These are phyloP conservation scores for silkworm (Bombyx mori) DNA, from an alignment of 1,140 invertebrate species.

Conservation along the genomic window DNA sequence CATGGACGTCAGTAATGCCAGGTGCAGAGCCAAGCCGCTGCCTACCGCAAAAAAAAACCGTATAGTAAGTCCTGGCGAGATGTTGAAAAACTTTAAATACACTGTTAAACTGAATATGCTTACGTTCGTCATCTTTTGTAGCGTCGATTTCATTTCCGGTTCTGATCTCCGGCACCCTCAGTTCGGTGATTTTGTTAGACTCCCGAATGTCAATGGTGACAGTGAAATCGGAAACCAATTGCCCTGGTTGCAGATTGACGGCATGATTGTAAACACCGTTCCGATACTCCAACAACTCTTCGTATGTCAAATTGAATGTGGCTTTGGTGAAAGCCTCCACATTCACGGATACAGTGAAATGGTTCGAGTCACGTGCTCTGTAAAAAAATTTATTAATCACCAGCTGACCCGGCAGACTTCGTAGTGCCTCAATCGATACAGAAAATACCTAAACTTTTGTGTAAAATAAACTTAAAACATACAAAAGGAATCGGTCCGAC, in stretches of 20 bases:
- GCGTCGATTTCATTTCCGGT: constrained; percentile 73
- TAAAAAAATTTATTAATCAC: neutral
- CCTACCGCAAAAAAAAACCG: no score
- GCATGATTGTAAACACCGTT: constrained; percentile 75
- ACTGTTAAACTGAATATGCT: constrained; percentile 15
- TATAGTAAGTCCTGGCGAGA: no score
- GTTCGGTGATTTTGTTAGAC: constrained; percentile 67
- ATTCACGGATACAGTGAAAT: constrained; percentile 75
- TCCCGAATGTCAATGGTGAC: constrained; percentile 75
- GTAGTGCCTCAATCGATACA: no score
- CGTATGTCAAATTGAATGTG: constrained; percentile 77
- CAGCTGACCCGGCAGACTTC: no score
- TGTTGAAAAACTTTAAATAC: no score
- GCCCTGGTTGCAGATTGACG: constrained; percentile 75
- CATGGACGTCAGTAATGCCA: no score
- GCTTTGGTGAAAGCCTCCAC: constrained; percentile 73
- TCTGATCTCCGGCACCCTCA: constrained; percentile 73
- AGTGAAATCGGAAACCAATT: constrained; percentile 71
- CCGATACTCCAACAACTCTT: constrained; percentile 73
- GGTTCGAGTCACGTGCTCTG: constrained; percentile 77
- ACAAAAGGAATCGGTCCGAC: no score
- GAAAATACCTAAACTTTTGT: no score
- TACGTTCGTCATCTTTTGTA: constrained; percentile 60
- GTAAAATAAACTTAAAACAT: no score
- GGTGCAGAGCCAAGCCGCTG: no score